Evolutionary conservation across 30 jellyfish, hydroid and myxozoan species (phyloP), one percentile per base, ranked within the genome.

Genomic region (Turritopsis dohrnii): DNA sequence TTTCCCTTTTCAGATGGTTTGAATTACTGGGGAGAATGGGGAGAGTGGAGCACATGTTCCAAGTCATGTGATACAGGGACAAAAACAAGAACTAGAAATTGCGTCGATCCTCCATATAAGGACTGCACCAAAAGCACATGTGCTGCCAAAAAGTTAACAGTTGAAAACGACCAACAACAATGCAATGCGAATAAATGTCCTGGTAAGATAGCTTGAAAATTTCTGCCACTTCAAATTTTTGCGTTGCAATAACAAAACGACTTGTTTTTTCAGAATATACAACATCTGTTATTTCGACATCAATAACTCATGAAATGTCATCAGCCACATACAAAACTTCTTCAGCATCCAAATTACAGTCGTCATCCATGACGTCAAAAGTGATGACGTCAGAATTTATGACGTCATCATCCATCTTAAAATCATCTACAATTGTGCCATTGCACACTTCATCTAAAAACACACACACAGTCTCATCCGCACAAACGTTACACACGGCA

Each of bases 21-120:
- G 77, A 69, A 69, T 69, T 69, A n/a, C 5, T 69, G 77, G 77
- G 30, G 31, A 69, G 77, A 69, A 69, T 69, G 77, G 77, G 28
- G 17, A n/a, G 30, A 69, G 9, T 69, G 77, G 77, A 21, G 77
- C 30, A 21, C 77, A 69, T 69, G 77, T 21, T 69, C 77, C 16
- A 69, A 69, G 30, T 69, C 77, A 69, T 69, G 77, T 19, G 77
- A 69, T 19, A 27, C 77, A 69, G 77, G 77, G 30, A 1, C 19
- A n/a, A 9, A 27, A 27, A 69, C 77, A 69, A 69, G 77, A 69
- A 9, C n/a, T 69, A 23, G 77, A 69, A 69, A 69, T 19, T 69
- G 77, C 30, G 77, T 69, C 17, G 77, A 69, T 69, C 77, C 77
- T 16, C 77, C 77, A n/a, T 7, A 0, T 23, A 69, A 69, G 30